phyloP scores from a whole-genome alignment of 2,888 invertebrate species.

The Mesorhabditis spiculigera region DNA sequence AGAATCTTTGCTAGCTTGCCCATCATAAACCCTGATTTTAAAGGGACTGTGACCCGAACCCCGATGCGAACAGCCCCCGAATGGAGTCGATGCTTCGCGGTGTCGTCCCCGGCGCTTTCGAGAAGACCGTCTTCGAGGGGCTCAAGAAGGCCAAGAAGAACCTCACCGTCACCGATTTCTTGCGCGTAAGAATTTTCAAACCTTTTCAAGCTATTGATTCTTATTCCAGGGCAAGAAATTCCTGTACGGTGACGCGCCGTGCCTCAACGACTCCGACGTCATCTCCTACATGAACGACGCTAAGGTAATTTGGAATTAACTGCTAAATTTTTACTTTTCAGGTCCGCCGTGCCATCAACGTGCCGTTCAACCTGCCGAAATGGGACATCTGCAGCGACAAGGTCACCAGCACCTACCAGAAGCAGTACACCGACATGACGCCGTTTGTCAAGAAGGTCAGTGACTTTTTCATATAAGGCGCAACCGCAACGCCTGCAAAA shows the following conservation, averaged over 20 bases:
- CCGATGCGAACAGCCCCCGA: conserved; percentile 42
- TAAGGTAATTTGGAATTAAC: conserved; percentile 9
- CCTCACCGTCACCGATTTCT: conserved; percentile 13
- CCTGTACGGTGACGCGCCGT: conserved; percentile 45
- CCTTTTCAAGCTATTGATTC: too few species aligned
- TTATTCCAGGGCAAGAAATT: conserved; percentile 15
- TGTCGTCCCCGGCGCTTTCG: conserved; percentile 10
- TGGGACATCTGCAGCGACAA: conserved; percentile 56
- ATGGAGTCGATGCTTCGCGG: conserved; percentile 43
- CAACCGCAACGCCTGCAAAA: background rate
- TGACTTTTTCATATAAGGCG: background rate
- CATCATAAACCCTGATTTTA: background rate
- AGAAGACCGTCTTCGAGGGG: conserved; percentile 18
- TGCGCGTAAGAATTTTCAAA: background rate
- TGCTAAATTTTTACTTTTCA: background rate
- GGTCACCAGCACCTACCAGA: conserved; percentile 51
- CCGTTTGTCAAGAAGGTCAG: conserved; percentile 46
- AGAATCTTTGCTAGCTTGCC: too few species aligned
- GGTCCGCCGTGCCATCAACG: conserved; percentile 47
- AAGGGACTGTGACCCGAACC: conserved; percentile 50
- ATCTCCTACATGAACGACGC: conserved; percentile 50
- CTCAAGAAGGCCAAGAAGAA: conserved; percentile 19
- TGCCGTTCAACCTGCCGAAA: conserved; percentile 45
- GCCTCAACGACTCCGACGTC: conserved; percentile 55
- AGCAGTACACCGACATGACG: conserved; percentile 51